Evolutionary conservation across 2,888 invertebrate genomes (phyloP).

Genomic region (Tricholauxania praeusta): DNA sequence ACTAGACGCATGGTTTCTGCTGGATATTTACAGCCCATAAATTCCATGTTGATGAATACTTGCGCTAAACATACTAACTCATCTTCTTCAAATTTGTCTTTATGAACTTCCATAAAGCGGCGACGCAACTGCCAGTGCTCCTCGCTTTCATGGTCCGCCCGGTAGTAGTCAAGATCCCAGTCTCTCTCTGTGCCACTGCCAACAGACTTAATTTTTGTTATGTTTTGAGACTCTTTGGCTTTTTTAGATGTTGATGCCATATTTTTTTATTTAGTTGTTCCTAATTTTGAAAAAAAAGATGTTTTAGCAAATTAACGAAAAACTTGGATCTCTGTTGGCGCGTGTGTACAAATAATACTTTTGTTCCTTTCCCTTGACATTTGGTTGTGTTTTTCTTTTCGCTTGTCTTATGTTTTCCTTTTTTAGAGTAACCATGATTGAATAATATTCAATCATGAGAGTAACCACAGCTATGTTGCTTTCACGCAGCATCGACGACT

Average conservation of each 20-base stretch:
- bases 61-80: conserved; percentile 89
- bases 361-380: no score
- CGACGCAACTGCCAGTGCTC: conserved; percentile 90
- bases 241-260: conserved; percentile 36
- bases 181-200: conserved; percentile 50
- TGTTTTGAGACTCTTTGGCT: neutral
- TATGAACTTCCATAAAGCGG: conserved; percentile 83
- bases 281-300: neutral
- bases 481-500: no score
- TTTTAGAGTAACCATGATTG: neutral
- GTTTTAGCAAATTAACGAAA: no score
- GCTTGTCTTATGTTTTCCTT: neutral
- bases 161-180: conserved; percentile 83
- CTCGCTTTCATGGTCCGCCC: conserved; percentile 86
- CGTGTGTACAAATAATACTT: no score
- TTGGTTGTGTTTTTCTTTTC: no score
- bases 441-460: no score
- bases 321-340: no score
- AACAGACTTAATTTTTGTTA: conserved; percentile 28
- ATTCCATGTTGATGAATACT: conserved; percentile 86
- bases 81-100: conserved; percentile 80
- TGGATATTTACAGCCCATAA: conserved; percentile 78
- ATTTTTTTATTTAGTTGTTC: neutral
- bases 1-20: conserved; percentile 83
- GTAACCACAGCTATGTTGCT: no score